A percentile compares a stretch with the other conserved stretches of the same genome.
Evolutionary conservation across 30 jellyfish, hydroid and myxozoan genomes (phyloP).

Genomic region (Rhopilema esculentum): DNA sequence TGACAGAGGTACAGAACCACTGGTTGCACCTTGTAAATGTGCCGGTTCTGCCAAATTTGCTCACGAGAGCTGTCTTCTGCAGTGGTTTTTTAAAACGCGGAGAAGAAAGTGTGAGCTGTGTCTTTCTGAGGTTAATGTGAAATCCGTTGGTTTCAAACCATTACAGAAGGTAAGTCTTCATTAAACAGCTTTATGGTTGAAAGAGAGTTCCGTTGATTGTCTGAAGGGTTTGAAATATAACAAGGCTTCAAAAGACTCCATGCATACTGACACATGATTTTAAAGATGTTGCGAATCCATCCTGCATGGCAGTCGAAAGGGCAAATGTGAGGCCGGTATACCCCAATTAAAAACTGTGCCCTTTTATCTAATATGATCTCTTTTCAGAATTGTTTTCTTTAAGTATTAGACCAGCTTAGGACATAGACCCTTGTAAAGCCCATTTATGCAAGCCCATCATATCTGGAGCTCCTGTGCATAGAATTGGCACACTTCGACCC

Average conservation of each 20-base stretch:
- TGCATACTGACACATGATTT: not conserved
- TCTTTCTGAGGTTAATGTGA: slow-evolving; percentile 88
- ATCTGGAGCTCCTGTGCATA: too few relatives aligned
- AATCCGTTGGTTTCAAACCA: slow-evolving; percentile 95
- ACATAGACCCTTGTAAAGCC: too few relatives aligned
- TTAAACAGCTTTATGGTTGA: not conserved
- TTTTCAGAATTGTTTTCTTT: too few relatives aligned
- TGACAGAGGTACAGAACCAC: slow-evolving; percentile 72
- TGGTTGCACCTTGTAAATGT: slow-evolving; percentile 96
- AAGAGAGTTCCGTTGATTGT: not conserved
- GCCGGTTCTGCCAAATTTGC: slow-evolving; percentile 96
- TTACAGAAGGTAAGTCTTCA: slow-evolving; percentile 80
- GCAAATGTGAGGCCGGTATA: too few relatives aligned
- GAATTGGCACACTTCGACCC: too few relatives aligned
- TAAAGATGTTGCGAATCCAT: too few relatives aligned
- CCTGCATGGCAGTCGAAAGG: too few relatives aligned
- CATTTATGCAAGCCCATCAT: too few relatives aligned
- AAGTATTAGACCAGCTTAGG: too few relatives aligned
- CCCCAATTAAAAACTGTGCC: too few relatives aligned
- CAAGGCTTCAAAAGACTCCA: not conserved
- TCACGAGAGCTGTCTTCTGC: slow-evolving; percentile 91
- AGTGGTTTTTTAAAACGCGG: slow-evolving; percentile 89
- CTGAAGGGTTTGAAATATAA: not conserved
- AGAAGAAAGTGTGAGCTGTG: slow-evolving; percentile 90
- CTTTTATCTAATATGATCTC: too few relatives aligned